Conservation (phyloP, 2,113 vertebrate species). For the Nesogale talazaci region DNA sequence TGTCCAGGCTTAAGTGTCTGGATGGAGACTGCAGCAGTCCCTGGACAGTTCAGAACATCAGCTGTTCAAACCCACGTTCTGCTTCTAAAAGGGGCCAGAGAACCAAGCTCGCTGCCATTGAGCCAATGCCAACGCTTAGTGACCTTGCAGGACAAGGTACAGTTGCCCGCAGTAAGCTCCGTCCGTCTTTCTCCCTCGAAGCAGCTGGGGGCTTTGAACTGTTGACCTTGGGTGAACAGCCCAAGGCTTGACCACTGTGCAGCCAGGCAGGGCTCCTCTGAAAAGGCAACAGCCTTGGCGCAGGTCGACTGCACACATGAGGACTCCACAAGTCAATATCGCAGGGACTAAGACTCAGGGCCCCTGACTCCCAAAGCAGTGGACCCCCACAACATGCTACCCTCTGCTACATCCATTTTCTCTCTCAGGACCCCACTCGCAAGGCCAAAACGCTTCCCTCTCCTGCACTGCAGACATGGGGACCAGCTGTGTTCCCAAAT, state of each 20-base stretch:
- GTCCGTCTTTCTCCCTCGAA: no score
- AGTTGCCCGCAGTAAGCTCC: no score
- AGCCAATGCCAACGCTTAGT: no score
- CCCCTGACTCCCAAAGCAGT: no score
- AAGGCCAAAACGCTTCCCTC: not conserved
- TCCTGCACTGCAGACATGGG: not conserved
- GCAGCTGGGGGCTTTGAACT: no score
- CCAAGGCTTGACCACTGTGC: no score
- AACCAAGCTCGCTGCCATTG: no score
- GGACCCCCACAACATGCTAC: not conserved
- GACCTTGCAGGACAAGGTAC: no score
- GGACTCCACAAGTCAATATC: not conserved
- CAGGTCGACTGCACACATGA: not conserved
- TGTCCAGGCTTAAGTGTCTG: not conserved
- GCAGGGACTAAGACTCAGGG: not conserved
- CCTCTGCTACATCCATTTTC: not conserved
- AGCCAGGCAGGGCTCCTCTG: no score
- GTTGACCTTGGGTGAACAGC: no score
- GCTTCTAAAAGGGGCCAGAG: no score
- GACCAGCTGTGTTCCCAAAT: not conserved
- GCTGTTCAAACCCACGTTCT: not conserved
- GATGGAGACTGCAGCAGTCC: not conserved
- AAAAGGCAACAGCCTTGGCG: not conserved
- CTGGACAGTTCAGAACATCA: not conserved
- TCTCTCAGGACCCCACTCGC: not conserved